A percentile compares a stretch with the other conserved stretches of the same genome.
Evolutionary conservation across 2,797 vertebrate species (phyloP).

Genomic region (Calcarius lapponicus): DNA sequence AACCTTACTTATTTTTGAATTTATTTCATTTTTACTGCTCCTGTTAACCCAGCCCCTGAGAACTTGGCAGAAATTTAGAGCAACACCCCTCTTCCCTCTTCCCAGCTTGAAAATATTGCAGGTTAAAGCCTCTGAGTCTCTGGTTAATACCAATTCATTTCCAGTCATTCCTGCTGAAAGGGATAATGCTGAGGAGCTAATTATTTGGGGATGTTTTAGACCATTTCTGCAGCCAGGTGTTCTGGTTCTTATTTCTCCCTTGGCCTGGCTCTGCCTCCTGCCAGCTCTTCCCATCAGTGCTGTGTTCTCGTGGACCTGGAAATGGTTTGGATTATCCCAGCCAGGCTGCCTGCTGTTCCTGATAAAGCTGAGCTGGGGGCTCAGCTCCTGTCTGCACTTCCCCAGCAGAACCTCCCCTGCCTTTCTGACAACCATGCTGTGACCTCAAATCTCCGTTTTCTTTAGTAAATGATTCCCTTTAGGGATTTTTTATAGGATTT

Average conservation of each 20-base stretch:
- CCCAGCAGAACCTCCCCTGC: background rate
- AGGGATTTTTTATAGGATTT: background rate
- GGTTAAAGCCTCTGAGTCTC: background rate
- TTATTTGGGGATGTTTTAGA: background rate
- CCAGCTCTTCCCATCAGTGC: background rate
- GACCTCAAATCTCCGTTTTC: background rate
- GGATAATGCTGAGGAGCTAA: background rate
- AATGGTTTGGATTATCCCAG: background rate
- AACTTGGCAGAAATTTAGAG: background rate
- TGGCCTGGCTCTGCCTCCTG: background rate
- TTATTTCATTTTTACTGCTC: background rate
- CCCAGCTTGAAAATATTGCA: background rate
- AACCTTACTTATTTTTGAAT: background rate
- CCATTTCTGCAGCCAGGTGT: conserved; percentile 34
- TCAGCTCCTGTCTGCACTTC: background rate
- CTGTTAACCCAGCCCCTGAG: background rate
- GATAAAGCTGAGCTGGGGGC: rapidly evolving
- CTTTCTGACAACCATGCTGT: background rate
- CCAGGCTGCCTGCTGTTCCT: background rate
- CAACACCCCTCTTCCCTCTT: background rate
- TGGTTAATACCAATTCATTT: background rate
- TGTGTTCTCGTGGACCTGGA: background rate
- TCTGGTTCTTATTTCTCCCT: conserved; percentile 23
- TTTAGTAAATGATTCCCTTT: background rate
- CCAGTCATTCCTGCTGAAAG: background rate